A percentile compares a stretch with the other conserved stretches of the same genome.
Conservation (phyloP, 2,797 vertebrate genomes). For the Lutjanus campechanus region DNA sequence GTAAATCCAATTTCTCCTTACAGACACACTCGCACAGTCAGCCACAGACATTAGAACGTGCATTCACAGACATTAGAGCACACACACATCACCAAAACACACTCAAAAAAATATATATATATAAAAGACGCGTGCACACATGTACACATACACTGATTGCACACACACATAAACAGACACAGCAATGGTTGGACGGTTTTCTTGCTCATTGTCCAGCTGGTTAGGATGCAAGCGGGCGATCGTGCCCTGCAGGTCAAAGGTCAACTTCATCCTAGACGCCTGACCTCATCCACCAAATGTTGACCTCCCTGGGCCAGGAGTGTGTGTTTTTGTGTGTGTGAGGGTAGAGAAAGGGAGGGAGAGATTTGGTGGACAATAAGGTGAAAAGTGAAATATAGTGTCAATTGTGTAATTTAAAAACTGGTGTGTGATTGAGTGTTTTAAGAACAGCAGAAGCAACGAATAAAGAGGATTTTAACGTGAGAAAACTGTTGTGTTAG, state of each 20-base stretch:
- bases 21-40: slow-evolving; percentile 26
- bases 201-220: slow-evolving; percentile 78
- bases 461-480: background rate
- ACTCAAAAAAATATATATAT: slow-evolving; percentile 12
- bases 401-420: slow-evolving; percentile 3
- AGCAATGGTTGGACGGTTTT: slow-evolving; percentile 1
- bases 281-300: slow-evolving; percentile 80
- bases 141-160: background rate
- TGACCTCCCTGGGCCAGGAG: slow-evolving; percentile 69
- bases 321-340: slow-evolving; percentile 28
- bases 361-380: slow-evolving; percentile 29
- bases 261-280: slow-evolving; percentile 84
- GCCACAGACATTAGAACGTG: slow-evolving; percentile 7
- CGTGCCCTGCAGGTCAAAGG: slow-evolving; percentile 78
- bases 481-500: too few relatives aligned
- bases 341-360: slow-evolving; percentile 22
- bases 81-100: slow-evolving; percentile 19
- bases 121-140: background rate
- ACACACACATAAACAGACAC: slow-evolving; percentile 13
- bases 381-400: slow-evolving; percentile 27
- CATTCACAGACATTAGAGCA: slow-evolving; percentile 10
- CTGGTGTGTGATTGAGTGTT: background rate
- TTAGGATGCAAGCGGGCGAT: slow-evolving; percentile 77
- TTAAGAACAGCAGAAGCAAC: background rate
- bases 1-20: slow-evolving; percentile 49